Base-by-base conservation (phyloP, 2,113 vertebrate species). In the Mungos mungo region DNA sequence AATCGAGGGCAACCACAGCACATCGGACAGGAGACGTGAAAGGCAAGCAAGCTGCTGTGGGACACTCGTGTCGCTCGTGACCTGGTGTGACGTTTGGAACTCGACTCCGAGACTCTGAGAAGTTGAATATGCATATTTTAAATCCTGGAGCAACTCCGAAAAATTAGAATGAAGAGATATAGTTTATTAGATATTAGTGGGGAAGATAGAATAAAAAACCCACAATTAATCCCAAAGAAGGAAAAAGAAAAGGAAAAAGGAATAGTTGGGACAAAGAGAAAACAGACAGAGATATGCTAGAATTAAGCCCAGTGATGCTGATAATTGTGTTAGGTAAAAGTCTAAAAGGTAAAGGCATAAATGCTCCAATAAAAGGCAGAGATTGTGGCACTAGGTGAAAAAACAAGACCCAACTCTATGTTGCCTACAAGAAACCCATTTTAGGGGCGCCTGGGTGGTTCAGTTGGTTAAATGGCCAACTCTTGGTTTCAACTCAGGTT, bases 21-120 rank as follows among this genome's bases (percentile, higher is more conserved):
- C 12, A 31, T 50, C n/a, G 38, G 19, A 4, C 0, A 33, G 16
- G 29, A 63, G 47, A 6, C 5, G 12, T 10, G 12, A 29, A 33
- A 33, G 1, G 10, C 38, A 47, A 60, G 14, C 0, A 8, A 2
- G 13, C 16, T 4, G 13, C 3, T 25, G 15, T 3, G n/a, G 41
- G 74, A 45, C 9, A 63, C n/a, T 68, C 16, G 31, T 0, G 0
- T 60, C 23, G 25, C 21, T 2, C 1, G 8, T 5, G 11, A 77
- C 4, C 21, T 5, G 21, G 27, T 15, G 4, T 5, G 3, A 5
- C 38, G 15, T 33, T 45, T 33, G 91, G 50, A 29, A 50, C 54
- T 29, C 25, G 65, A 19, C 52, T 23, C 9, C 29, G 35, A 23
- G 15, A 33, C 52, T 23, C 9, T 35, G 35, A 23, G 15, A 33